Conservation (phyloP, 1,140 invertebrate species). For the Augochlora pura region DNA sequence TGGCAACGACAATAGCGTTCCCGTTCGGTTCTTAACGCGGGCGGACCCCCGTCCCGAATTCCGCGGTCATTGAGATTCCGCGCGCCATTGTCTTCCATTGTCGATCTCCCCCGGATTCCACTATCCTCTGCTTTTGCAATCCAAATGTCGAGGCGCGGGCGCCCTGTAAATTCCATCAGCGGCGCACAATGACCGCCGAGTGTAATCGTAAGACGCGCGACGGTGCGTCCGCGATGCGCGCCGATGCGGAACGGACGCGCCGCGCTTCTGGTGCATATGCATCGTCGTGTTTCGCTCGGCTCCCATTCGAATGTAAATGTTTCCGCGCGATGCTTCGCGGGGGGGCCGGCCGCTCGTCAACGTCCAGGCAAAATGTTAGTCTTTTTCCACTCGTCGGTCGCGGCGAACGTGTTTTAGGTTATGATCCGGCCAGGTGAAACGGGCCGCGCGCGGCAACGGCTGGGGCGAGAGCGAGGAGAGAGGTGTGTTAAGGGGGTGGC, state of each 20-base stretch:
- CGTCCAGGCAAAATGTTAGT: neutral
- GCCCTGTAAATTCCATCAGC: conserved; percentile 8
- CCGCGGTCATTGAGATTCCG: neutral
- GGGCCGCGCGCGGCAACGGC: too few species aligned
- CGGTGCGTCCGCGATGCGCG: too few species aligned
- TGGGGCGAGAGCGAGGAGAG: too few species aligned
- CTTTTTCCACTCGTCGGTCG: neutral
- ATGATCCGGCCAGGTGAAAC: too few species aligned
- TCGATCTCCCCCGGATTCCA: neutral
- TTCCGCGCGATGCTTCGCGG: neutral
- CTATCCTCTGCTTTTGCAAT: neutral
- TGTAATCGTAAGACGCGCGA: neutral
- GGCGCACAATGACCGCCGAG: conserved; percentile 19
- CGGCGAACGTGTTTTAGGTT: neutral
- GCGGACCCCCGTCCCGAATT: too few species aligned
- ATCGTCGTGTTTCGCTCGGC: conserved; percentile 20
- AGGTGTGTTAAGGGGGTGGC: too few species aligned
- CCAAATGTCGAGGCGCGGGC: neutral
- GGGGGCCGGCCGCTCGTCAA: too few species aligned
- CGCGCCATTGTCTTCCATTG: neutral
- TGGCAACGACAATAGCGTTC: too few species aligned
- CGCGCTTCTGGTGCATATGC: conserved; percentile 25
- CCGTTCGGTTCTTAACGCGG: too few species aligned
- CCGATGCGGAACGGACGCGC: too few species aligned
- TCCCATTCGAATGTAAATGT: conserved; percentile 39